Base-by-base conservation (phyloP, 2,888 invertebrate species). In the Lutraria lutraria region DNA sequence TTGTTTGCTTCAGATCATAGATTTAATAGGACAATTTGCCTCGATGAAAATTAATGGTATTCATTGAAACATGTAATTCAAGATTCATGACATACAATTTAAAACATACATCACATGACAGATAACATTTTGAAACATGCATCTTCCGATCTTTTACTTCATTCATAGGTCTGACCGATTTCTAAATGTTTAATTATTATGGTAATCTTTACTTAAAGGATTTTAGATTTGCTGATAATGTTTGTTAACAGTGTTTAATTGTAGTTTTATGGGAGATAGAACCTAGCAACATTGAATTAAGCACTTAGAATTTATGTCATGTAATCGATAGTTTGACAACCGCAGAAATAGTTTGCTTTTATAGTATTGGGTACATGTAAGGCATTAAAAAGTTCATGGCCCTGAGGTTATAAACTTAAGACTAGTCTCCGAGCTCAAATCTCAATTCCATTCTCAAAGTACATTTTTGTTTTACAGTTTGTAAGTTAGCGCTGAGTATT, bases 211-310 rank as follows among this genome's bases (percentile, higher is more conserved):
- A 68, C 63, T 68, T 25, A 68, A 56, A 25, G 13, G 25, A 25
- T 25, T 68, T 12, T 25, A 25, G 63, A 68, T 68, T 68, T 68
- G 63, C 63, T 21, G 63, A 68, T 68, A 68, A 25, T 68, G 63
- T 68, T 68, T 68, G 63, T 68, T 68, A 68, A 68, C 25, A 25
- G 63, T 12, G n/a, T 68, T 68, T 68, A 68, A 68, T 68, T 68
- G 63, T 68, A 68, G n/a, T 68, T 68, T 68, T 25, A 68, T 68
- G 63, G 0, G 63, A 25, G 63, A 68, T 68, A 25, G 63, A 68
- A 68, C 63, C n/a, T 8, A 25, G 63, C 63, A 68, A 68, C 63
- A 68, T 12, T 68, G 63, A 68, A 68, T 13, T 19, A 68, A 25
- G 63, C n/a, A n/a, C 63, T 68, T 68, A 68, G 25, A 68, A 25